Percentiles rank a stretch among this genome's conserved stretches.
Conservation (phyloP, 1,140 invertebrate genomes). For the Lepidurus couesii region DNA sequence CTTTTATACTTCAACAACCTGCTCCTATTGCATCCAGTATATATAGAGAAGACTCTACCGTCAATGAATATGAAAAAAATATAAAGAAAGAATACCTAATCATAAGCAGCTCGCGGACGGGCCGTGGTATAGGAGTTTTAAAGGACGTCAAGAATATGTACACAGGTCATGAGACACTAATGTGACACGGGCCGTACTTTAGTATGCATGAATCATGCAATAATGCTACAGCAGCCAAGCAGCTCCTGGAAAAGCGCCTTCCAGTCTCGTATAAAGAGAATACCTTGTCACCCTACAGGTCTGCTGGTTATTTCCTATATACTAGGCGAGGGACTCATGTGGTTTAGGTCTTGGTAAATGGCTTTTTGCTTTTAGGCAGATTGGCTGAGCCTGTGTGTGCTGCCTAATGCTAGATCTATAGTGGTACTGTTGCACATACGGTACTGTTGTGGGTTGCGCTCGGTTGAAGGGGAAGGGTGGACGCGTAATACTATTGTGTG, state of each 20-base stretch:
- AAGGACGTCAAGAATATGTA: neutral
- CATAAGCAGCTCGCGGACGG: too few relatives aligned
- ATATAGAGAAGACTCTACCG: too few relatives aligned
- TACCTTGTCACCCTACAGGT: slow-evolving; percentile 17
- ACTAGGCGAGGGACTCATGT: neutral
- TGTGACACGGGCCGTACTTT: neutral
- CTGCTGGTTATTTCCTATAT: neutral
- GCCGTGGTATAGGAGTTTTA: too few relatives aligned
- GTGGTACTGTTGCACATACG: neutral
- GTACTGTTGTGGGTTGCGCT: neutral
- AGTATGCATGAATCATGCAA: slow-evolving; percentile 11
- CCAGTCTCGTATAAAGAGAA: neutral
- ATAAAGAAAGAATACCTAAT: too few relatives aligned
- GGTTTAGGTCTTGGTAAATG: slow-evolving; percentile 15
- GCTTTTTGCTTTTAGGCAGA: slow-evolving; percentile 18
- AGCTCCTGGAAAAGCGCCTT: neutral
- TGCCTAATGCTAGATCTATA: neutral
- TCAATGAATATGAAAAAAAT: too few relatives aligned
- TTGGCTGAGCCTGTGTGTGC: neutral
- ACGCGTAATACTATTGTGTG: neutral
- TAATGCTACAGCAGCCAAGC: neutral
- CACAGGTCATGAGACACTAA: neutral
- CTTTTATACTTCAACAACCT: too few relatives aligned
- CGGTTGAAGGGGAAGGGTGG: neutral
- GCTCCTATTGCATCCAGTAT: too few relatives aligned